phyloP scores from a whole-genome alignment of 2,113 vertebrate genomes.

The Pitta sordida region DNA sequence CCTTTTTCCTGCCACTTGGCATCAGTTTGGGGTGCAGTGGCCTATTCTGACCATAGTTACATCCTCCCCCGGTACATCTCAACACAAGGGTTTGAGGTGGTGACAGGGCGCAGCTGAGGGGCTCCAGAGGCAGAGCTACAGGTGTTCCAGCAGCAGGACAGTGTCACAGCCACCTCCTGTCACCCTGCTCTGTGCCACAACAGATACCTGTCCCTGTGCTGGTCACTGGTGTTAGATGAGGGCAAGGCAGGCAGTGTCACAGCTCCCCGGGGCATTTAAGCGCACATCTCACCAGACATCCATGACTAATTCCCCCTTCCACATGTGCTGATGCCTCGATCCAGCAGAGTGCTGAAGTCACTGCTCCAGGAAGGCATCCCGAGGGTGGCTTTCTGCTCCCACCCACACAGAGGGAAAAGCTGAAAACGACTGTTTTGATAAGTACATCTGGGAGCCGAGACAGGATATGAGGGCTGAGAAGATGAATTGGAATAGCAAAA shows the following conservation, averaged over 20 bases:
- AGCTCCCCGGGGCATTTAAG: neutral
- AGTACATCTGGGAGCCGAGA: conserved; percentile 35
- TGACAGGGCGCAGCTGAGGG: accelerated
- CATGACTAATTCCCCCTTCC: neutral
- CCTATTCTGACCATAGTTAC: accelerated
- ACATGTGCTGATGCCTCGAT: neutral
- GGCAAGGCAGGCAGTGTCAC: neutral
- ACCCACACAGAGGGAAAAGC: conserved; percentile 11
- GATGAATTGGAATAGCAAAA: conserved; percentile 1
- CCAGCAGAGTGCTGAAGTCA: neutral
- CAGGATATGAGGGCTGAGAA: conserved; percentile 46
- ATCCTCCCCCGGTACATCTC: neutral
- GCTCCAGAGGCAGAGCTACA: neutral
- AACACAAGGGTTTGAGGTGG: neutral
- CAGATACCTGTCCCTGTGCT: neutral
- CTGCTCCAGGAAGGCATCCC: neutral
- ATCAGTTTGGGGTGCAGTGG: neutral
- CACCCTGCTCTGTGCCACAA: neutral
- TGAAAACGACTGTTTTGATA: neutral
- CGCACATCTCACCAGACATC: accelerated
- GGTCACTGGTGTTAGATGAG: accelerated
- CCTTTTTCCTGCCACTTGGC: neutral
- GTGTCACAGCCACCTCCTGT: accelerated
- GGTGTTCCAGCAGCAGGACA: neutral
- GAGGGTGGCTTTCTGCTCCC: conserved; percentile 35